Percentiles rank a stretch among this genome's conserved stretches.
These are phyloP conservation scores for Tolypeutes matacus DNA, from an alignment of 2,797 vertebrate species.

Conservation along the genomic window DNA sequence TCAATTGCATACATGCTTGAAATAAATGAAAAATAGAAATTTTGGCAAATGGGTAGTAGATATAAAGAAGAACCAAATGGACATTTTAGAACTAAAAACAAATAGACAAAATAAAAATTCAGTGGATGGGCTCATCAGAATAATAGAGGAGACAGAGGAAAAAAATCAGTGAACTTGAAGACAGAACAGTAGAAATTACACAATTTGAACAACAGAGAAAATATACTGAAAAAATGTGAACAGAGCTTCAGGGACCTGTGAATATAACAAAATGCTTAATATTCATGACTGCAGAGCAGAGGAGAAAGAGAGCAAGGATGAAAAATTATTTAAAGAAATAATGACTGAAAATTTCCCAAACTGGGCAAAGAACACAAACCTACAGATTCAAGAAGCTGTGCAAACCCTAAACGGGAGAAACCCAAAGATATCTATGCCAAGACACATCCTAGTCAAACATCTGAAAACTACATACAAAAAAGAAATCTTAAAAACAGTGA, in stretches of 20 bases:
- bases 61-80: not conserved
- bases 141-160: not conserved
- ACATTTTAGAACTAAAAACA: not conserved
- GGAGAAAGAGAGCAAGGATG: no score
- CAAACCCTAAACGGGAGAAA: no score
- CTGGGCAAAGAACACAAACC: no score
- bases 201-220: not conserved
- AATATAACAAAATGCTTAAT: not conserved
- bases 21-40: not conserved
- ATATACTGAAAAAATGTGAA: not conserved
- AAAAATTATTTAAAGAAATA: no score
- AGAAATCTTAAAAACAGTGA: not conserved
- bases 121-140: not conserved
- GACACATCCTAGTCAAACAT: no score
- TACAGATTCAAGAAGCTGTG: no score
- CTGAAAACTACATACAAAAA: not conserved
- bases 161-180: not conserved
- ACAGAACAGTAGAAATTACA: not conserved
- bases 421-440: no score
- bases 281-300: not conserved
- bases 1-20: not conserved
- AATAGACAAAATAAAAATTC: not conserved
- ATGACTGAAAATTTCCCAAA: no score
- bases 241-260: not conserved
- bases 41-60: not conserved